Evolutionary conservation across 1,140 invertebrate species (phyloP).

Genomic region (Dolichoris vasculosae): DNA sequence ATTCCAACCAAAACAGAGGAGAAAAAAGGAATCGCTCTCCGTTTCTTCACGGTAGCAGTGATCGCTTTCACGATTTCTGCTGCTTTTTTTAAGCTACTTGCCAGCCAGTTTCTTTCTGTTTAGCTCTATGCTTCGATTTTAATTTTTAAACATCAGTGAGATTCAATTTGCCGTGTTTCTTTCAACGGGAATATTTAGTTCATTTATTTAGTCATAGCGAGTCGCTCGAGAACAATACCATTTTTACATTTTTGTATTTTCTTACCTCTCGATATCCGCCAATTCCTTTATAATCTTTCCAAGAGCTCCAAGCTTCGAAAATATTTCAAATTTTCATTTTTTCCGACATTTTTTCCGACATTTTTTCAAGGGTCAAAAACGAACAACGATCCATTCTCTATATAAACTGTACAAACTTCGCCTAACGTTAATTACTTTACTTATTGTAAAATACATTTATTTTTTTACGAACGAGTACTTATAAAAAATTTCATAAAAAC

Average conservation of each 20-base stretch:
- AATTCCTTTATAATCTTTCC: background rate
- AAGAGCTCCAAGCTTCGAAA: too few species aligned
- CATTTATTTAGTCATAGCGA: background rate
- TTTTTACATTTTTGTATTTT: too few species aligned
- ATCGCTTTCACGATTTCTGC: conserved; percentile 36
- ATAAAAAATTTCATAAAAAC: too few species aligned
- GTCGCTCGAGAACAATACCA: background rate
- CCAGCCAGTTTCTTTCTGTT: background rate
- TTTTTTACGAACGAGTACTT: too few species aligned
- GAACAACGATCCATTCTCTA: too few species aligned
- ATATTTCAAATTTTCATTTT: too few species aligned
- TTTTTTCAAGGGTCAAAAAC: too few species aligned
- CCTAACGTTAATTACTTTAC: too few species aligned
- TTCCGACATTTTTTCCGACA: too few species aligned
- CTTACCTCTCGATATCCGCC: background rate
- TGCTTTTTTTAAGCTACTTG: background rate
- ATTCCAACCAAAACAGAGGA: background rate
- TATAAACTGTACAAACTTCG: too few species aligned
- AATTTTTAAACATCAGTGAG: background rate
- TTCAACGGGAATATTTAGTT: background rate
- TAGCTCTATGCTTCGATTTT: background rate
- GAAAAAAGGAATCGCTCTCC: conserved; percentile 15
- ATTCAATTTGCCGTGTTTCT: background rate
- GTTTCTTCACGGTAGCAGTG: background rate
- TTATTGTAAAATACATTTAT: too few species aligned